Evolutionary conservation across 2,888 invertebrate genomes (phyloP).

Genomic region (Drosophila lutescens): DNA sequence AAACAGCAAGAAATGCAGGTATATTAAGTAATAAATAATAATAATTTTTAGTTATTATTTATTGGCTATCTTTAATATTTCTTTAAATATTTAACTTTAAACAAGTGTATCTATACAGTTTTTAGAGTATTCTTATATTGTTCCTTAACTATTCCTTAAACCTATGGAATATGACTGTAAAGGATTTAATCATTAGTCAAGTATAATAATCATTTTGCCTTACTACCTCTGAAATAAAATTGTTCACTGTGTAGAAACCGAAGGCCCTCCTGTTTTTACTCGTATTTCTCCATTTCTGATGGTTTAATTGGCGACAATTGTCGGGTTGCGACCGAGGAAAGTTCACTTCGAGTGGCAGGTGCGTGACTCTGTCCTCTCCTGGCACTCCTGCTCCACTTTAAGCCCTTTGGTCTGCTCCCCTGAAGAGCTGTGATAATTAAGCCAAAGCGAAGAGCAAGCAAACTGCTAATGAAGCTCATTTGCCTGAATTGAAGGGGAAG

Average conservation of each 20-base stretch:
- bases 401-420: background rate
- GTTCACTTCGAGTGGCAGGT: conserved; percentile 51
- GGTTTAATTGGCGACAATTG: conserved; percentile 76
- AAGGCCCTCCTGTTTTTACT: background rate
- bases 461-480: conserved; percentile 53
- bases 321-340: conserved; percentile 56
- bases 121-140: no score
- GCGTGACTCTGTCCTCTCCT: conserved; percentile 11
- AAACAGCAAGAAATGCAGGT: conserved; percentile 9
- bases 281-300: conserved; percentile 31
- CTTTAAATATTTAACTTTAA: no score
- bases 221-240: no score
- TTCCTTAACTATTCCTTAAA: no score
- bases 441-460: conserved; percentile 36
- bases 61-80: no score
- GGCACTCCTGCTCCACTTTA: conserved; percentile 34
- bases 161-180: no score
- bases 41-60: no score
- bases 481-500: conserved; percentile 42
- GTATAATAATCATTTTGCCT: no score
- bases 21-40: no score
- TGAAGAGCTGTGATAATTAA: conserved; percentile 54
- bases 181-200: no score
- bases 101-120: no score
- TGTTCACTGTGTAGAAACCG: background rate